Evolutionary conservation across 2,113 vertebrate species (phyloP).

Genomic region (Sminthopsis crassicaudata): DNA sequence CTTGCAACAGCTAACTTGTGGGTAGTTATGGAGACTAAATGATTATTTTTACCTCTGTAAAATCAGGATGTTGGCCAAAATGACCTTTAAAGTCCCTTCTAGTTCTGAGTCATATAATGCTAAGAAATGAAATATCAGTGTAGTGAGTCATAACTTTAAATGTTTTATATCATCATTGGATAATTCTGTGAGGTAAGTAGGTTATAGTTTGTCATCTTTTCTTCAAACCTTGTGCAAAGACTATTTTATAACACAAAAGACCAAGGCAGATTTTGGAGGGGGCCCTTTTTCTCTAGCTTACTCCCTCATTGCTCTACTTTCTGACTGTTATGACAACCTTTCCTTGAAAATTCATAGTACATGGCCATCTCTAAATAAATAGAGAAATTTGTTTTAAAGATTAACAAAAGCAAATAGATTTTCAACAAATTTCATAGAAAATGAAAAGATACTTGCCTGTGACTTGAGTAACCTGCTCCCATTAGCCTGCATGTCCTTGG

Average conservation of each 20-base stretch:
- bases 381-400: background rate
- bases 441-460: background rate
- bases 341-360: background rate
- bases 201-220: background rate
- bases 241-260: background rate
- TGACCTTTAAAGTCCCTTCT: background rate
- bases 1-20: background rate
- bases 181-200: background rate
- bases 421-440: background rate
- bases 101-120: background rate
- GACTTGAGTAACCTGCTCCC: background rate
- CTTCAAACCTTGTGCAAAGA: background rate
- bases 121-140: background rate
- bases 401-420: background rate
- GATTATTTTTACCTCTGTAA: background rate
- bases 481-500: background rate
- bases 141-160: background rate
- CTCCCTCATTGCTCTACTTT: background rate
- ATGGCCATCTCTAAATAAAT: background rate
- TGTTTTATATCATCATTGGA: background rate
- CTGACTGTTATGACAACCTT: background rate
- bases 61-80: background rate
- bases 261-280: background rate
- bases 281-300: background rate
- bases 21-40: background rate